Evolutionary conservation across 2,797 vertebrate genomes (phyloP), one percentile per base, ranked within the genome.

Genomic region (Acipenser transmontanus): DNA sequence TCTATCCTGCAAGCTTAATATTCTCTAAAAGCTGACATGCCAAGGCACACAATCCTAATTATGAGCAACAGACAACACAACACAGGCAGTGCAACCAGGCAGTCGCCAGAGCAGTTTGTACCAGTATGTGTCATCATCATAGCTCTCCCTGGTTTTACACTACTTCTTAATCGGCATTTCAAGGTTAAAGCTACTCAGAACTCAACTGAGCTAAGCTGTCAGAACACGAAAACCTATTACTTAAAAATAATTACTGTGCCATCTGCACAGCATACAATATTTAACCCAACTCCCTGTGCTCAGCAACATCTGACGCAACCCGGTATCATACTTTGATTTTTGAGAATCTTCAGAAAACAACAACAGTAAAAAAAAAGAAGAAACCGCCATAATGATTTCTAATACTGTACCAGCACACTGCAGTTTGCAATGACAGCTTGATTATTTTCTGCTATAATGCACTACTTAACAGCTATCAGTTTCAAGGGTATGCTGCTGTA

Each of bases 241-340:
- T 85, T 82, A 80, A 74, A 75, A 87, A 82, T 77, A 87, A 87
- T 88, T 87, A 87, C 73, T 78, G 80, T 80, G 80, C 83, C 84
- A 84, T 87, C 85, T 88, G 84, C 77, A 84, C 79, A 77, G 79
- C 34, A 34, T 34, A 34, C 34, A 34, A 34, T 34, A 34, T 34
- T 34, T 34, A 34, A 34, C 34, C 34, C 34, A 34, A 3, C 34
- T 34, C 34, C 34, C 34, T 34, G 34, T 34, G 2, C 34, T 34
- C 34, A 34, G 34, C 34, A 34, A 34, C 34, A 4, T 34, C 34
- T 34, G 34, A 34, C 34, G 34, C 34, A 34, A 34, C 34, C 34
- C 34, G 34, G 34, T 34, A 34, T 34, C 2, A 34, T 34, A 34
- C 34, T 34, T 34, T 34, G 34, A 34, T 34, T 34, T 34, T 34